A percentile compares a stretch with the other conserved stretches of the same genome.
phyloP scores from a whole-genome alignment of 2,797 vertebrate genomes.

The Chaetophractus vellerosus region DNA sequence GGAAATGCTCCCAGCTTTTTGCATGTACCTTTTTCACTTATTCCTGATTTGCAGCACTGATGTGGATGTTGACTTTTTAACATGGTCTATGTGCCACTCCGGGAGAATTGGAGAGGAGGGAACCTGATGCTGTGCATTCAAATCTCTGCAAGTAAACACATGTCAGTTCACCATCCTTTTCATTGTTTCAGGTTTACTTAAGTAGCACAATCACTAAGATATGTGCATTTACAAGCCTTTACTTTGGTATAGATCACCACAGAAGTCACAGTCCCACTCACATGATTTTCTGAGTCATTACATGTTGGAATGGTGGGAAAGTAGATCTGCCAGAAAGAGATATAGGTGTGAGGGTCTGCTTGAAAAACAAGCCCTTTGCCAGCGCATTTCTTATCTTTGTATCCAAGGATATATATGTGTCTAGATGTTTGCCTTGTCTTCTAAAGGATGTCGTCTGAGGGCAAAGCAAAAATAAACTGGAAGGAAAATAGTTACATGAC shows the following conservation, averaged over 20 bases:
- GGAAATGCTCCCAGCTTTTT: neutral
- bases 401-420: neutral
- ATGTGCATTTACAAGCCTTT: neutral
- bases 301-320: neutral
- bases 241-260: neutral
- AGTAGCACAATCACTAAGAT: neutral
- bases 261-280: neutral
- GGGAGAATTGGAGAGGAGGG: neutral
- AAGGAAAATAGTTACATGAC: constrained; percentile 20
- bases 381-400: neutral
- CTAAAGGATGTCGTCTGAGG: neutral
- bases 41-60: neutral
- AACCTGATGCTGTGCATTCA: neutral
- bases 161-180: neutral
- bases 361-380: neutral
- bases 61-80: neutral
- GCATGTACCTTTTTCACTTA: neutral
- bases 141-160: neutral
- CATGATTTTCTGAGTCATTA: neutral
- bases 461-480: constrained; percentile 51
- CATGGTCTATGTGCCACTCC: neutral
- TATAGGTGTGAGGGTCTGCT: neutral
- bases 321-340: neutral
- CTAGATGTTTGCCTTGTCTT: neutral
- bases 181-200: neutral